These are phyloP conservation scores for Saccostrea cuccullata DNA, from an alignment of 1,140 invertebrate genomes.

Conservation along the genomic window DNA sequence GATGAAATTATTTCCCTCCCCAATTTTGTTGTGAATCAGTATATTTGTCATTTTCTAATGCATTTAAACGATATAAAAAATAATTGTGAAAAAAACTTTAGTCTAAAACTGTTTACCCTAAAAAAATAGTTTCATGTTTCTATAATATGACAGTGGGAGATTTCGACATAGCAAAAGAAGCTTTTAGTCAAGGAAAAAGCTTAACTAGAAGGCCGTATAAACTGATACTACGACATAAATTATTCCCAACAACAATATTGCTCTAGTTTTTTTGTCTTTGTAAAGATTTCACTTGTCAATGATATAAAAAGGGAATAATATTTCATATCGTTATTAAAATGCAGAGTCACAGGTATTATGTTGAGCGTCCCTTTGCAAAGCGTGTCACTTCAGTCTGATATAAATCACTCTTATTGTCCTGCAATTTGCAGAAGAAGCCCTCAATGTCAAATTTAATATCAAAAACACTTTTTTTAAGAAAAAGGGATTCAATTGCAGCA, in stretches of 20 bases:
- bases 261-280: conserved; percentile 3
- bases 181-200: conserved; percentile 15
- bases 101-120: neutral
- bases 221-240: conserved; percentile 15
- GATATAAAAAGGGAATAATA: neutral
- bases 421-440: neutral
- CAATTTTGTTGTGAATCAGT: too few species aligned
- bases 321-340: conserved; percentile 29
- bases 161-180: neutral
- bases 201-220: neutral
- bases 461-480: neutral
- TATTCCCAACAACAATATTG: neutral
- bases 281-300: conserved; percentile 22
- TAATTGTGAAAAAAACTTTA: neutral
- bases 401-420: neutral
- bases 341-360: neutral
- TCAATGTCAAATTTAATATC: neutral
- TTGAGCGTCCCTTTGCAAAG: neutral
- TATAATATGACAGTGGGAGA: neutral
- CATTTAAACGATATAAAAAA: neutral
- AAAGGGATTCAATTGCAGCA: neutral
- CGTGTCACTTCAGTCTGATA: neutral
- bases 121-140: neutral
- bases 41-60: neutral
- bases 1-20: neutral